Evolutionary conservation across 2,113 vertebrate genomes (phyloP).

Genomic region (Falco punctatus): DNA sequence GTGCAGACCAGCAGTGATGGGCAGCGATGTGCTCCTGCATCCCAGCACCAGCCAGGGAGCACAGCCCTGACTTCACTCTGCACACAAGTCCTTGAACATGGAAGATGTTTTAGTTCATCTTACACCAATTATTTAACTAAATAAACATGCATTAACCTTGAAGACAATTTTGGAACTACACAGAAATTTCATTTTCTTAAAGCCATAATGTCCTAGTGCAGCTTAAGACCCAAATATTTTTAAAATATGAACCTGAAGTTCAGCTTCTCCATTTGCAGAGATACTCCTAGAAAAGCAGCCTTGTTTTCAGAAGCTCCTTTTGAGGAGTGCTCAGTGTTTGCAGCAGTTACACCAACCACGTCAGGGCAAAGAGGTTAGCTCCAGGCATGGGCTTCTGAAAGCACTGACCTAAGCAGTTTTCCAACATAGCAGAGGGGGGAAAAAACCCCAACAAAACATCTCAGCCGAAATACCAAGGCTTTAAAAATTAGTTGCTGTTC

Average conservation of each 20-base stretch:
- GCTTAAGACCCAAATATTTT: not conserved
- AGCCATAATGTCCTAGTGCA: not conserved
- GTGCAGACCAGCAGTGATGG: fast-evolving
- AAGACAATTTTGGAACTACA: not conserved
- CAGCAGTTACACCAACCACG: not conserved
- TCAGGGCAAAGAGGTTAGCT: not conserved
- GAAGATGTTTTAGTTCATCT: not conserved
- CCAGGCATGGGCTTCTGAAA: not conserved
- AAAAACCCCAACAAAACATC: not conserved
- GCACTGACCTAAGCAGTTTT: not conserved
- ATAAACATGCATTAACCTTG: not conserved
- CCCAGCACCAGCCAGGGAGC: not conserved
- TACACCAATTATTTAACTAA: not conserved
- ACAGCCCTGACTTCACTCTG: not conserved
- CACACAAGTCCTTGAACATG: not conserved
- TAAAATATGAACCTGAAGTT: not conserved
- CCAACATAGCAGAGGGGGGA: not conserved
- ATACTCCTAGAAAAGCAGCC: not conserved
- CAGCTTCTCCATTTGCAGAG: not conserved
- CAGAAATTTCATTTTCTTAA: not conserved
- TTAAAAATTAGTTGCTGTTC: slow-evolving; percentile 56
- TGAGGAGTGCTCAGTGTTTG: not conserved
- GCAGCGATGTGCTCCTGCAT: not conserved
- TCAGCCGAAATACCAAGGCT: slow-evolving; percentile 32
- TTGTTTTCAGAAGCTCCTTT: not conserved